Conservation (phyloP, 2,888 invertebrate genomes). For the Brachyptera putata region DNA sequence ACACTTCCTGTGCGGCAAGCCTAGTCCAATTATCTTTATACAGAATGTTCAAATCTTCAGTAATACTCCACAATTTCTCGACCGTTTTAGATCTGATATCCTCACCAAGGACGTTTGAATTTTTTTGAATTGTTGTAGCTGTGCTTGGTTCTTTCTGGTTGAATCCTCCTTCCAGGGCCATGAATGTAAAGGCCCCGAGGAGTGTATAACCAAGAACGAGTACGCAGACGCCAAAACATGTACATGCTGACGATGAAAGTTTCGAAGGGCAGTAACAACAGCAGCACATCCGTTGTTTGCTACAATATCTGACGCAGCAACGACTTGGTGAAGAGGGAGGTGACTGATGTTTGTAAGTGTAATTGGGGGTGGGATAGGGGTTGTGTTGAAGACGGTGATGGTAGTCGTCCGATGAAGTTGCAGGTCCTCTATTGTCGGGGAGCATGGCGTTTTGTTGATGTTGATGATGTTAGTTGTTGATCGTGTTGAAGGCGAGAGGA, state of each 20-base stretch:
- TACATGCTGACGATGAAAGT: constrained; percentile 60
- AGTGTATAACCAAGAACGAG: constrained; percentile 88
- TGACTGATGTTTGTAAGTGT: constrained; percentile 8
- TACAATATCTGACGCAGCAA: constrained; percentile 1
- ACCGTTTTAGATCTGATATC: constrained; percentile 68
- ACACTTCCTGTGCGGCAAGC: constrained; percentile 79
- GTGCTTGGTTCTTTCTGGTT: constrained; percentile 27
- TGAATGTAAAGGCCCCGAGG: constrained; percentile 87
- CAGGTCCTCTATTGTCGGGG: neutral
- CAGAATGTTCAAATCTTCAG: constrained; percentile 81
- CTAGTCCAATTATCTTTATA: constrained; percentile 90
- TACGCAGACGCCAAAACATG: constrained; percentile 76
- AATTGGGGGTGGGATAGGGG: constrained; percentile 20
- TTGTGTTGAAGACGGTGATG: constrained; percentile 20
- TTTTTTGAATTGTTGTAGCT: constrained; percentile 32
- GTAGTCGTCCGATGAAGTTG: constrained; percentile 19
- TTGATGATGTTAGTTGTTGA: too few species aligned
- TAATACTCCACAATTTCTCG: constrained; percentile 78
- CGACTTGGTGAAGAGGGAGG: constrained; percentile 5
- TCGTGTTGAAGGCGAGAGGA: neutral
- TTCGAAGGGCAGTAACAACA: constrained; percentile 54
- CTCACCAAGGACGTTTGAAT: constrained; percentile 43
- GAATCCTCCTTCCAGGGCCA: constrained; percentile 68
- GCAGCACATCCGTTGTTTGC: constrained; percentile 43
- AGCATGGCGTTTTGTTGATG: neutral